phyloP scores from a whole-genome alignment of 1,140 invertebrate genomes.

The Scaptomyza graminum region DNA sequence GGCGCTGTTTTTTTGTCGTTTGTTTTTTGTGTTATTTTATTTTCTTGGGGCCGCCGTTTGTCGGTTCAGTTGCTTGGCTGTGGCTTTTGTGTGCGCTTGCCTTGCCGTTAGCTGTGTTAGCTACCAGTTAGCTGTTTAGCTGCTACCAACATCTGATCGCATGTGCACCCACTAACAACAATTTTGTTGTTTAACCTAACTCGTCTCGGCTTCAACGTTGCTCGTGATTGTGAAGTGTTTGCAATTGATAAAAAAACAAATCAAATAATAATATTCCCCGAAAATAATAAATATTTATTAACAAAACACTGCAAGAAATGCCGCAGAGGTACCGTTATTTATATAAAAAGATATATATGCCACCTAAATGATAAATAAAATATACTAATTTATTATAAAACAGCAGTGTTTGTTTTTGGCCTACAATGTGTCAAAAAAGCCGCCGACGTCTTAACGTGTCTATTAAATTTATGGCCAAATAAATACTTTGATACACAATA shows the following conservation, averaged over 20 bases:
- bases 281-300: constrained; percentile 13
- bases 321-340: constrained; percentile 76
- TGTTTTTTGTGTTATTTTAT: not conserved
- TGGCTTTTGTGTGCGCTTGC: constrained; percentile 53
- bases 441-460: constrained; percentile 46
- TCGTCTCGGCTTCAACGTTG: constrained; percentile 1
- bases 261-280: constrained; percentile 9
- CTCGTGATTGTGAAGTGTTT: constrained; percentile 61
- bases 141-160: constrained; percentile 36
- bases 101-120: constrained; percentile 36
- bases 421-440: constrained; percentile 62
- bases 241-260: constrained; percentile 70
- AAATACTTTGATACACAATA: constrained; percentile 52
- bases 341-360: constrained; percentile 27
- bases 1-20: not conserved
- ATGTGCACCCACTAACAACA: constrained; percentile 28
- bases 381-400: constrained; percentile 28
- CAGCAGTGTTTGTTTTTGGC: constrained; percentile 64
- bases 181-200: not conserved
- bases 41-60: constrained; percentile 43
- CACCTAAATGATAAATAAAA: constrained; percentile 18
- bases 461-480: constrained; percentile 73
- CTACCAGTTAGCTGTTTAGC: constrained; percentile 10
- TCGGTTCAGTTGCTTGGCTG: constrained; percentile 54
- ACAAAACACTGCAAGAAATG: constrained; percentile 47